A percentile compares a stretch with the other conserved stretches of the same genome.
These are phyloP conservation scores for Diachasma alloeum DNA, from an alignment of 1,140 invertebrate species.

Conservation along the genomic window DNA sequence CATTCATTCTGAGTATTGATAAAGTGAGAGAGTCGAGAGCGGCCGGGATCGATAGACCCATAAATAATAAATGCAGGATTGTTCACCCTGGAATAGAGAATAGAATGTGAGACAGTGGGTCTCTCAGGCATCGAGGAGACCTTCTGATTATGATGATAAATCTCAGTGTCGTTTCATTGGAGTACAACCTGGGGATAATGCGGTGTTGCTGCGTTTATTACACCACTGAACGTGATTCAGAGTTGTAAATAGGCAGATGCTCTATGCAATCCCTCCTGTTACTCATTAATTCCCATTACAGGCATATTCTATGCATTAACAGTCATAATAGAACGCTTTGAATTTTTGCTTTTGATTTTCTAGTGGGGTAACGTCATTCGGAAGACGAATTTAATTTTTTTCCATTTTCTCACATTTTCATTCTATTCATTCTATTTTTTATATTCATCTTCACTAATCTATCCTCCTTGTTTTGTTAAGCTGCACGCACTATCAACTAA, in stretches of 20 bases:
- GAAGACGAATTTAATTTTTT: no score
- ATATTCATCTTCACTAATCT: no score
- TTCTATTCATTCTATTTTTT: no score
- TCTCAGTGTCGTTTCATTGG: background rate
- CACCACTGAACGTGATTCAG: background rate
- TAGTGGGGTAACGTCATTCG: no score
- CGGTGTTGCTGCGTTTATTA: background rate
- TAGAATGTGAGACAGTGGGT: background rate
- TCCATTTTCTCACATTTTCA: no score
- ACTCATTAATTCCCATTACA: background rate
- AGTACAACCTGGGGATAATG: background rate
- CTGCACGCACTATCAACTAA: no score
- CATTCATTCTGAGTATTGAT: background rate
- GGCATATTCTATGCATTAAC: background rate
- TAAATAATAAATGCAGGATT: background rate
- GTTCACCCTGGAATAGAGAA: background rate
- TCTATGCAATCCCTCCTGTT: background rate
- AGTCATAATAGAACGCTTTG: background rate
- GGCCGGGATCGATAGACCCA: background rate
- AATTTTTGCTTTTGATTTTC: background rate
- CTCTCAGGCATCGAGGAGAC: background rate
- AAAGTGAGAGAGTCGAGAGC: background rate
- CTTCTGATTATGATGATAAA: background rate
- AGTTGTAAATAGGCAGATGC: background rate
- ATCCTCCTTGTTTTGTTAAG: no score